Conservation (phyloP, 2,113 vertebrate species). For the Urocynchramus pylzowi region DNA sequence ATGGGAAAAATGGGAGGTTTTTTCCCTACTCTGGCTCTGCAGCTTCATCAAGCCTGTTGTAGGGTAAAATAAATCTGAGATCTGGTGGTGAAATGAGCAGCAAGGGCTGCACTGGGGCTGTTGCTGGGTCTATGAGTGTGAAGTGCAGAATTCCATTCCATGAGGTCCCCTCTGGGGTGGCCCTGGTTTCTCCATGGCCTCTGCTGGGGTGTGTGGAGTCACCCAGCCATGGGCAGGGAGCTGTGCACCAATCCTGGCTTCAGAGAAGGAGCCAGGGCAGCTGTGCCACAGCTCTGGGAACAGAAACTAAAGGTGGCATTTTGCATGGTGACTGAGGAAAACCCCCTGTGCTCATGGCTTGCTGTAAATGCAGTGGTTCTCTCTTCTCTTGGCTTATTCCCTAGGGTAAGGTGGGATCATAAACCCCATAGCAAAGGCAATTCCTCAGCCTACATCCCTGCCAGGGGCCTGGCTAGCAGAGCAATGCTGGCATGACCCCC, state of each 20-base stretch:
- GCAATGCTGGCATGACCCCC: accelerated
- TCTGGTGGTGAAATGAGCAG: not conserved
- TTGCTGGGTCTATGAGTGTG: not conserved
- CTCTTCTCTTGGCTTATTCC: not conserved
- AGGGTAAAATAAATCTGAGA: not conserved
- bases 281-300: not conserved
- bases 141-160: not conserved
- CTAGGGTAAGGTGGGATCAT: not conserved
- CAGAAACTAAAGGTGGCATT: not conserved
- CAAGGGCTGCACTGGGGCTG: not conserved
- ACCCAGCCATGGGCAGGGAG: not conserved
- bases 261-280: not conserved
- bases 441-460: not conserved
- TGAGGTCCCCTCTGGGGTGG: not conserved
- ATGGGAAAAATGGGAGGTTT: not conserved
- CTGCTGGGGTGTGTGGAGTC: not conserved
- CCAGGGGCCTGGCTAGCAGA: not conserved
- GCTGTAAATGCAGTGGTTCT: not conserved
- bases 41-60: not conserved
- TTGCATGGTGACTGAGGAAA: not conserved
- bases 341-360: not conserved
- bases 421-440: not conserved
- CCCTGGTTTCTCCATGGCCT: not conserved
- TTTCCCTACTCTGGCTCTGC: not conserved
- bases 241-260: not conserved